Evolutionary conservation across 2,113 vertebrate genomes (phyloP).

Genomic region (Chionomys nivalis): DNA sequence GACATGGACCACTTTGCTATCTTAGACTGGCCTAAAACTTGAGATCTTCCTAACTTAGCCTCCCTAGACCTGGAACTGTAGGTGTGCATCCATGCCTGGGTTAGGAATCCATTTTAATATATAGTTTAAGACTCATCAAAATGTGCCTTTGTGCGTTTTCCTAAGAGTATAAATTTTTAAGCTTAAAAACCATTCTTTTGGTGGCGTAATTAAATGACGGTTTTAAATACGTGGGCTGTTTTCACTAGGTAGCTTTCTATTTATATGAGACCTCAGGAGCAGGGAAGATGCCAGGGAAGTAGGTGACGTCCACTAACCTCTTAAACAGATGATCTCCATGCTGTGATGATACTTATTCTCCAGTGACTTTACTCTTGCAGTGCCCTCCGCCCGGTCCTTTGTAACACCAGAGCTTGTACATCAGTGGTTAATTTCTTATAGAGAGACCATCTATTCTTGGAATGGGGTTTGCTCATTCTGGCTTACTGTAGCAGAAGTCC

Average conservation of each 20-base stretch:
- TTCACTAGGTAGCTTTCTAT: not conserved
- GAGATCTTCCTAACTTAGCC: not conserved
- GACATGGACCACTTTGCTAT: not conserved
- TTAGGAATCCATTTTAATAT: not conserved
- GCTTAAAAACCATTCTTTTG: not conserved
- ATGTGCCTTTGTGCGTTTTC: conserved; percentile 6
- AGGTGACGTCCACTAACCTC: not conserved
- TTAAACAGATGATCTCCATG: not conserved
- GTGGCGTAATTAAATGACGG: not conserved
- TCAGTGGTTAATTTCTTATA: not conserved
- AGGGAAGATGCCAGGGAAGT: not conserved
- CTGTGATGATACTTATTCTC: not conserved
- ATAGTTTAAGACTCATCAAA: not conserved
- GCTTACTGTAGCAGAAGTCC: conserved; percentile 50
- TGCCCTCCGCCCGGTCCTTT: not conserved
- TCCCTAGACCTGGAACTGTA: not conserved
- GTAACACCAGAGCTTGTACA: not conserved
- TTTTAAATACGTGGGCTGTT: not conserved
- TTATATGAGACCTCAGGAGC: not conserved
- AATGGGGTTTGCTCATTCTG: conserved; percentile 65
- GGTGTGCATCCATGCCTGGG: not conserved
- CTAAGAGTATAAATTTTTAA: not conserved
- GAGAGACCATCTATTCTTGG: conserved; percentile 17
- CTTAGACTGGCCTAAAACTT: not conserved
- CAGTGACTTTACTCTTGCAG: not conserved